phyloP scores from a whole-genome alignment of 1,140 invertebrate genomes.

The Atta cephalotes region DNA sequence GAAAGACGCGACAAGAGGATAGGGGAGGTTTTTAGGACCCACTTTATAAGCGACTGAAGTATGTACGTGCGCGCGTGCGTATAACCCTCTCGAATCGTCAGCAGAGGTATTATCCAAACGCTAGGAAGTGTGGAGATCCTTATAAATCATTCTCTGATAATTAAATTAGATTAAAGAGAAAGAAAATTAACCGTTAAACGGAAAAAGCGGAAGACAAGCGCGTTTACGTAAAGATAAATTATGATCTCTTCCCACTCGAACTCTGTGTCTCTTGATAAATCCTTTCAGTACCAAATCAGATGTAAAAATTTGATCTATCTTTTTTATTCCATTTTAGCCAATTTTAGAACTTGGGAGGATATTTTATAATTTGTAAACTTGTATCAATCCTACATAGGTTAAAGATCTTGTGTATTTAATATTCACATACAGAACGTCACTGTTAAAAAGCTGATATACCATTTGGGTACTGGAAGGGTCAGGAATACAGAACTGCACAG shows the following conservation, averaged over 20 bases:
- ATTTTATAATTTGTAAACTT: constrained; percentile 27
- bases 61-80: constrained; percentile 67
- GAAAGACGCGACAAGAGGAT: constrained; percentile 51
- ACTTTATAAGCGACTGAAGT: constrained; percentile 32
- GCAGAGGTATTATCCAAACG: neutral
- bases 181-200: neutral
- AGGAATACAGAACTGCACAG: constrained; percentile 11
- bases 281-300: constrained; percentile 34
- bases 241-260: constrained; percentile 65
- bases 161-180: neutral
- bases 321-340: constrained; percentile 19
- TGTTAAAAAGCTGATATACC: neutral
- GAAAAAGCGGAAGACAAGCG: constrained; percentile 39
- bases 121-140: neutral
- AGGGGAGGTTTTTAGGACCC: constrained; percentile 22
- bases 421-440: neutral
- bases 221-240: constrained; percentile 58
- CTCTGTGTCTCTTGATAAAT: constrained; percentile 17
- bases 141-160: constrained; percentile 3
- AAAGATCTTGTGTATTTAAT: constrained; percentile 1
- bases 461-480: constrained; percentile 25
- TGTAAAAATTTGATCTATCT: constrained; percentile 1
- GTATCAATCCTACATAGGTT: constrained; percentile 13
- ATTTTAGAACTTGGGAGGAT: neutral
- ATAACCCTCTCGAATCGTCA: constrained; percentile 52